Evolutionary conservation across 2,888 invertebrate genomes (phyloP), one percentile per base, ranked within the genome.

Genomic region (Cephonodes hylas): DNA sequence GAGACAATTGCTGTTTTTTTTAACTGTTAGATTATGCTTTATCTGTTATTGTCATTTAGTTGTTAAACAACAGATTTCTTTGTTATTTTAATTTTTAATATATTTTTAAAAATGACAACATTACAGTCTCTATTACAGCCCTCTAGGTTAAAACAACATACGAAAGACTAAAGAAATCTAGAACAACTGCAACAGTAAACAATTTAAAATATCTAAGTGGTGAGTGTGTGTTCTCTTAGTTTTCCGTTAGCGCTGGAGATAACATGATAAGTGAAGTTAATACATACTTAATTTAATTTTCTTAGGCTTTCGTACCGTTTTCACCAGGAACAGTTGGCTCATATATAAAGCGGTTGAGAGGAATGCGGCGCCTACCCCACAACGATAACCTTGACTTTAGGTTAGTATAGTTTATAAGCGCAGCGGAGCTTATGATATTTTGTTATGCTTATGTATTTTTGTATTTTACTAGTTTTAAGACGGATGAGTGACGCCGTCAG

Each of bases 341-440:
- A 22, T 57, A 6, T 57, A 57, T 66, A 62, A 62, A 71, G 74
- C 71, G 66, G 71, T 77, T 70, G 66, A 62, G 60, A 64, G 75
- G 76, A 78, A 78, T 80, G 79, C 70, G 68, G 72, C 64, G 67
- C 70, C 70, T 72, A 64, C 73, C 66, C 68, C 68, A 73, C 69
- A 66, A 62, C 61, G 74, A 72, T 76, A 80, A 80, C 80, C 80
- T 80, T 79, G 79, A 75, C 64, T 57, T 73, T 61, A 74, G 68
- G 68, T 61, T 44, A 63, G 44, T 3, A 34, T 3, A 6, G 13
- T 20, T 10, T 44, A 65, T 63, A n/a, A 62, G 71, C 66, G 59
- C 18, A 42, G 64, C 71, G 71, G 72, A 64, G n/a, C n/a, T n/a
- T n/a, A 61, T 64, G 53, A 34, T 3, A 38, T 5, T 8, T 31